Evolutionary conservation across 1,140 invertebrate genomes (phyloP).

Genomic region (Asobara japonica): DNA sequence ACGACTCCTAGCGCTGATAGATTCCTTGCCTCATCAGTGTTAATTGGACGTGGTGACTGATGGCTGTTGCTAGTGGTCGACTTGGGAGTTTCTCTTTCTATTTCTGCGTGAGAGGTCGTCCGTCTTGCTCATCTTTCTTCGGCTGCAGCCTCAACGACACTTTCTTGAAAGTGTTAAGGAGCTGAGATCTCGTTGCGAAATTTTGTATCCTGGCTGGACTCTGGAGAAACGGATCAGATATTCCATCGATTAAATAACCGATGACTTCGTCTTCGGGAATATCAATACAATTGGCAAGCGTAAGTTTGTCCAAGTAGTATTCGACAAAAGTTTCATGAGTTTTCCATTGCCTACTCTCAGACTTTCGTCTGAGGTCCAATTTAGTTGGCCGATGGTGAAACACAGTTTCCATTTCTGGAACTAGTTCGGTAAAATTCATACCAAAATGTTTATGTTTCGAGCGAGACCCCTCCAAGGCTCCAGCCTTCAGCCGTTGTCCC

Average conservation of each 20-base stretch:
- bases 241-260: slow-evolving; percentile 35
- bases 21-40: background rate
- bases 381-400: slow-evolving; percentile 18
- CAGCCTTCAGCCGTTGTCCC: background rate
- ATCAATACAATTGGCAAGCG: slow-evolving; percentile 23
- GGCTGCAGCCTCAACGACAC: background rate
- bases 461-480: slow-evolving; percentile 14
- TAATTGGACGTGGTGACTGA: background rate
- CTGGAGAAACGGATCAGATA: slow-evolving; percentile 15
- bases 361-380: slow-evolving; percentile 17
- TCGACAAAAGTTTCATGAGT: slow-evolving; percentile 23
- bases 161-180: slow-evolving; percentile 32
- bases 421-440: slow-evolving; percentile 15
- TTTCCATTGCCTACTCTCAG: slow-evolving; percentile 24
- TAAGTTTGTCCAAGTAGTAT: slow-evolving; percentile 30
- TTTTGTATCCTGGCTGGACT: slow-evolving; percentile 26
- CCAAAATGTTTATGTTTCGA: slow-evolving; percentile 2
- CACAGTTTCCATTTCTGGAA: slow-evolving; percentile 15
- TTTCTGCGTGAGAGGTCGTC: background rate
- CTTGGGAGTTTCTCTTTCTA: background rate
- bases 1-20: background rate
- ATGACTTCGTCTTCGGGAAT: slow-evolving; percentile 23
- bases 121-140: background rate
- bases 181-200: background rate
- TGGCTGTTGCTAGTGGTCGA: background rate